Conservation (phyloP, 2,113 vertebrate genomes). For the Balaeniceps rex region DNA sequence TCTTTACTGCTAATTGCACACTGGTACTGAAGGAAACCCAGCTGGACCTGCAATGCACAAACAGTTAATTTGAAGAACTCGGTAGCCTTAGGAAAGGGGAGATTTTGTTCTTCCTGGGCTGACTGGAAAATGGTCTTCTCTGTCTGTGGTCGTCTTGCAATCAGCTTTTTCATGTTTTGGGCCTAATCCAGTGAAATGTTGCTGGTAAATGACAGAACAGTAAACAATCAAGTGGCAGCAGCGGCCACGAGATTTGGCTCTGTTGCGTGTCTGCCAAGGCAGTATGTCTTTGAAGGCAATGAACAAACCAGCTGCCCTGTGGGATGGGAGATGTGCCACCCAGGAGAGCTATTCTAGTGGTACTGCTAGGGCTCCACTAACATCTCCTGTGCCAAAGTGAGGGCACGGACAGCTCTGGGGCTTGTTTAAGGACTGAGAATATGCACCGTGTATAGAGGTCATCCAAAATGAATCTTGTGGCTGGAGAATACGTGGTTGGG, state of each 20-base stretch:
- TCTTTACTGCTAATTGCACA: background rate
- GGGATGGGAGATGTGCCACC: background rate
- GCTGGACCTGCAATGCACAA: background rate
- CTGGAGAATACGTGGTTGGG: background rate
- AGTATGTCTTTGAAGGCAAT: background rate
- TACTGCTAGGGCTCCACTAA: background rate
- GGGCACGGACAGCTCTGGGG: background rate
- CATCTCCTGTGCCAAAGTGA: background rate
- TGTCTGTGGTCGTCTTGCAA: background rate
- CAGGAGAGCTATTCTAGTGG: background rate
- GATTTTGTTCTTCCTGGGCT: background rate
- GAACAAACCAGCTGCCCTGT: background rate
- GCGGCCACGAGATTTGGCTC: background rate
- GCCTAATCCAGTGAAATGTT: background rate
- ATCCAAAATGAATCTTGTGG: background rate
- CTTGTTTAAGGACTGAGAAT: background rate
- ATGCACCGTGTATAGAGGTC: background rate
- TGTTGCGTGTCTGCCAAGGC: background rate
- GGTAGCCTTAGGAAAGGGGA: background rate
- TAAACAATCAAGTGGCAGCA: background rate
- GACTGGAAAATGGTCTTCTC: background rate
- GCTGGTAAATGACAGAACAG: background rate
- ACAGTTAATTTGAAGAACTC: background rate
- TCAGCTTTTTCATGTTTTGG: background rate
- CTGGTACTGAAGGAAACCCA: background rate